Evolutionary conservation across 2,797 vertebrate genomes (phyloP).

Genomic region (Sebastes miniatus): DNA sequence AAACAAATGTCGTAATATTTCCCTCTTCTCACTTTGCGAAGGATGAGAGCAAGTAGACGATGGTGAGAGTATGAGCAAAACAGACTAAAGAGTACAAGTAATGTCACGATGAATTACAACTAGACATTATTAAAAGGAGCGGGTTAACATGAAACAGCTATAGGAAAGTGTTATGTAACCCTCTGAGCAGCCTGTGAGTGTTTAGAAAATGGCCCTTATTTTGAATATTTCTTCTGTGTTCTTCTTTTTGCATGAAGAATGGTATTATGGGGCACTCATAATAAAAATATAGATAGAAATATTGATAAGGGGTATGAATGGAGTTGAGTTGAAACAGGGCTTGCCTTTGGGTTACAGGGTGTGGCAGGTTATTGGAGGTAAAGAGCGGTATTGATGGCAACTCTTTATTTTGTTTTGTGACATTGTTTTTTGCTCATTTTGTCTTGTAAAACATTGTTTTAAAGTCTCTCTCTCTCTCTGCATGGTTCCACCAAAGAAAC

Average conservation of each 20-base stretch:
- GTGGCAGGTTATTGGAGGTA: slow-evolving; percentile 50
- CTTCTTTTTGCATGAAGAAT: neutral
- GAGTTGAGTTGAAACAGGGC: neutral
- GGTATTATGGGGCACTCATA: neutral
- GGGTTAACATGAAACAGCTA: slow-evolving; percentile 12
- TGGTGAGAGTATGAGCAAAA: slow-evolving; percentile 67
- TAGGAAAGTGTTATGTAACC: slow-evolving; percentile 59
- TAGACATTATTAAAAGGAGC: slow-evolving; percentile 4
- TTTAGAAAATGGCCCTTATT: neutral
- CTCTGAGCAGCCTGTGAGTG: slow-evolving; percentile 23
- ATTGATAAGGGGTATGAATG: neutral
- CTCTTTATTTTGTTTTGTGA: slow-evolving; percentile 76
- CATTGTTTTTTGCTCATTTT: slow-evolving; percentile 41
- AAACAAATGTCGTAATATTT: slow-evolving; percentile 30
- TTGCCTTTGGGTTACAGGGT: slow-evolving; percentile 64
- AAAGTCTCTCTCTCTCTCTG: slow-evolving; percentile 7
- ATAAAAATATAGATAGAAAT: neutral
- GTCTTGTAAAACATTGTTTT: slow-evolving; percentile 10
- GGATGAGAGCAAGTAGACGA: slow-evolving; percentile 65
- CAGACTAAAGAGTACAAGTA: slow-evolving; percentile 69
- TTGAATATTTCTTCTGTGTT: slow-evolving; percentile 2
- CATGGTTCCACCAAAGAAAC: slow-evolving; percentile 36
- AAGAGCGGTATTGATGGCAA: slow-evolving; percentile 59
- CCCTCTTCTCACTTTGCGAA: slow-evolving; percentile 35
- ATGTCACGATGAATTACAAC: neutral